These are phyloP conservation scores for Nephrotoma flavescens DNA, from an alignment of 2,888 invertebrate genomes.

Conservation along the genomic window DNA sequence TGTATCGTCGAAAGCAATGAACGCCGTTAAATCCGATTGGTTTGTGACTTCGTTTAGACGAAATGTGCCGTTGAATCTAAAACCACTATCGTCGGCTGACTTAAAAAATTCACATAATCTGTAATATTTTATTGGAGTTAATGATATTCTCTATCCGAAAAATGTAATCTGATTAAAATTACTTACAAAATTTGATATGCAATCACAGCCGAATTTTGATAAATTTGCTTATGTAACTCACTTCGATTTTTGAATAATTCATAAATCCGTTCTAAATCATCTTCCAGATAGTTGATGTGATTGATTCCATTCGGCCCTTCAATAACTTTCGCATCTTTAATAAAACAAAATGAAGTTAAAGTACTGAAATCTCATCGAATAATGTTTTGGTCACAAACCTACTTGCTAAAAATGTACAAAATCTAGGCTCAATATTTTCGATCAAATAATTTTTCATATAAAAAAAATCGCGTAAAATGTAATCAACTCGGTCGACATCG, in stretches of 20 bases:
- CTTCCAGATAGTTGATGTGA: not conserved
- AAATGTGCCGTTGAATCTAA: not conserved
- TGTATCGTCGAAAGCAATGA: not conserved
- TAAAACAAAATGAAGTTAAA: not conserved
- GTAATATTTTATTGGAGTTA: not conserved
- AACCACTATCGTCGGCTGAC: not conserved
- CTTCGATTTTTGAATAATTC: not conserved
- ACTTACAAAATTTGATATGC: not conserved
- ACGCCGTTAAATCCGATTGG: not conserved
- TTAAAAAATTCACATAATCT: not conserved
- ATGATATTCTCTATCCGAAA: not conserved
- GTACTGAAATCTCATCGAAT: not conserved
- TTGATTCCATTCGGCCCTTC: not conserved
- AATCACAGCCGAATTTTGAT: not conserved
- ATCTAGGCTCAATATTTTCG: not conserved
- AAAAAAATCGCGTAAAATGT: conserved; percentile 41
- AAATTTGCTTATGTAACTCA: not conserved
- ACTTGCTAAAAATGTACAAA: not conserved
- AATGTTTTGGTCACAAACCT: not conserved
- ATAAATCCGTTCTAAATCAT: not conserved
- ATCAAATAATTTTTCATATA: not conserved
- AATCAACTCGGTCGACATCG: conserved; percentile 56
- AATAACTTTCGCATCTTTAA: not conserved
- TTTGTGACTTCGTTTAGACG: not conserved
- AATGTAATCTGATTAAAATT: not conserved